phyloP scores from a whole-genome alignment of 2,888 invertebrate species.

The Perizoma affinitatum region DNA sequence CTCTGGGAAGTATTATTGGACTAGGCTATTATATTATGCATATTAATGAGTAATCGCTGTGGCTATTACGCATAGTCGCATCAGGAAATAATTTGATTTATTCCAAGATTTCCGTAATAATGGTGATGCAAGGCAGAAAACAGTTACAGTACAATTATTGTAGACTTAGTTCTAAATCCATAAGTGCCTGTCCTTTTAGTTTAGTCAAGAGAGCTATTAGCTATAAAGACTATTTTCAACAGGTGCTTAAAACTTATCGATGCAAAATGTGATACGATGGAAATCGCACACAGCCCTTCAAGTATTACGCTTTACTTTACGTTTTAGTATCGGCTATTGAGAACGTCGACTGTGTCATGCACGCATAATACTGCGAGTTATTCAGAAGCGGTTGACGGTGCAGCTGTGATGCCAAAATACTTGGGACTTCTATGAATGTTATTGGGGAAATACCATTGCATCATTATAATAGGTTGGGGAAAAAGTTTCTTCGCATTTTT shows the following conservation, averaged over 20 bases:
- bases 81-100: conserved; percentile 22
- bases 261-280: conserved; percentile 7
- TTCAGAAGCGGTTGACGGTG: conserved; percentile 7
- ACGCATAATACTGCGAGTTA: neutral
- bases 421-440: neutral
- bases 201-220: too few relatives aligned
- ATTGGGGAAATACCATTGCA: conserved; percentile 1
- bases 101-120: conserved; percentile 7
- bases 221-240: neutral
- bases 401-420: neutral
- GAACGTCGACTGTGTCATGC: conserved; percentile 19
- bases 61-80: conserved; percentile 10
- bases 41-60: conserved; percentile 14
- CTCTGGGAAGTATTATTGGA: conserved; percentile 16
- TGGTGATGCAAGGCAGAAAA: conserved; percentile 4
- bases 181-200: too few relatives aligned
- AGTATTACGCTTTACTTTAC: conserved; percentile 16
- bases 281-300: conserved; percentile 12
- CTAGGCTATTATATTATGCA: conserved; percentile 12
- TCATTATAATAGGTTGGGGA: too few relatives aligned
- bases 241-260: conserved; percentile 7
- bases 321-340: neutral
- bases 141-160: too few relatives aligned
- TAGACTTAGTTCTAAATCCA: too few relatives aligned
- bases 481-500: too few relatives aligned